phyloP scores from a whole-genome alignment of 2,113 vertebrate species.

The Lamprologus speciosus region DNA sequence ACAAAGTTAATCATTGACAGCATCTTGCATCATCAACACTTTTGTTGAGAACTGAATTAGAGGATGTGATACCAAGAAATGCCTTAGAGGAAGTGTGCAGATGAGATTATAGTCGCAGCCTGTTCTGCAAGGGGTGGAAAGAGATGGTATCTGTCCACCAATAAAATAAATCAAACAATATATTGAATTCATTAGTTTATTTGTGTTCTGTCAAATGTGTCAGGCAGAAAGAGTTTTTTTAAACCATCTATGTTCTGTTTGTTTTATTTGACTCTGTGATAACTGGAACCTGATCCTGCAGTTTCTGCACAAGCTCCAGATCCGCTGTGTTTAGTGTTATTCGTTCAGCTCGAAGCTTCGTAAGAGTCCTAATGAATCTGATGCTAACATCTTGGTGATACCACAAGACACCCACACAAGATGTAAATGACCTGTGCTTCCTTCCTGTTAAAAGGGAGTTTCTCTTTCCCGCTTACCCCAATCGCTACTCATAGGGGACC shows the following conservation, averaged over 20 bases:
- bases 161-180: neutral
- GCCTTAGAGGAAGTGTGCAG: neutral
- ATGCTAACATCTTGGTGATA: neutral
- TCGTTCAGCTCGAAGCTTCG: neutral
- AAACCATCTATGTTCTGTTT: neutral
- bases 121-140: neutral
- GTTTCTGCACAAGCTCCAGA: neutral
- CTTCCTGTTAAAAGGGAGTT: neutral
- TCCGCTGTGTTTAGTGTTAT: neutral
- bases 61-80: slow-evolving; percentile 8
- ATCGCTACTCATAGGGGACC: neutral
- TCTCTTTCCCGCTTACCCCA: neutral
- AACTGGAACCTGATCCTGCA: neutral
- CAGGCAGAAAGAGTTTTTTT: neutral
- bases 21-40: neutral
- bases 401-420: neutral
- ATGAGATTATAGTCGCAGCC: neutral
- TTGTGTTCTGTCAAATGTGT: neutral
- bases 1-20: neutral
- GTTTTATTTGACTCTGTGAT: neutral
- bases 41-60: neutral
- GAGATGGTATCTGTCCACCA: neutral
- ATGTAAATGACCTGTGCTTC: neutral
- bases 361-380: neutral
- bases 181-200: neutral